phyloP scores from a whole-genome alignment of 1,140 invertebrate species.

The Chelonus insularis region DNA sequence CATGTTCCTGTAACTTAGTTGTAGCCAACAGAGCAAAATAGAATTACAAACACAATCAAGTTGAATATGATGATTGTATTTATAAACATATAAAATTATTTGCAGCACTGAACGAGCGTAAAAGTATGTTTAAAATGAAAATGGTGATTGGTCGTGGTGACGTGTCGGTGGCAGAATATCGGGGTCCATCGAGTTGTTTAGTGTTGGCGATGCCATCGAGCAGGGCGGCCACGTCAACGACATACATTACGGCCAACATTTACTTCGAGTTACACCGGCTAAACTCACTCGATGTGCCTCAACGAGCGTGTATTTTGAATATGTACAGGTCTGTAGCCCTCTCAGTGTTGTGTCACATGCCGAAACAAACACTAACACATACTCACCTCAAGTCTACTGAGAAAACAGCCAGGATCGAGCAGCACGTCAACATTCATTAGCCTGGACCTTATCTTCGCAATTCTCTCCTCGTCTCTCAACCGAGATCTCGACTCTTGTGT shows the following conservation, averaged over 20 bases:
- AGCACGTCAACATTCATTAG: constrained; percentile 46
- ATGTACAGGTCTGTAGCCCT: no score
- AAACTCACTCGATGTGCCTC: constrained; percentile 27
- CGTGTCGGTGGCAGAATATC: constrained; percentile 49
- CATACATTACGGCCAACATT: constrained; percentile 53
- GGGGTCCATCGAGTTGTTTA: constrained; percentile 53
- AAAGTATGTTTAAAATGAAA: constrained; percentile 12
- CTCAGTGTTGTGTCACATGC: no score
- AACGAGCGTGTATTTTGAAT: not conserved
- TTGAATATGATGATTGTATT: no score
- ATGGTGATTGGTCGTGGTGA: constrained; percentile 38
- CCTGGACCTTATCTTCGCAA: constrained; percentile 42
- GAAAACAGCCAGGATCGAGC: constrained; percentile 21
- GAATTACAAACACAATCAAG: no score
- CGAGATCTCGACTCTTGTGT: constrained; percentile 8
- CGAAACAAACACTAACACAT: constrained; percentile 17
- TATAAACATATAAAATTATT: no score
- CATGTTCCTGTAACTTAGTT: no score
- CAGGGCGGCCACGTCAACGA: constrained; percentile 50
- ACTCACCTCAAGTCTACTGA: not conserved
- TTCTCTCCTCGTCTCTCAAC: constrained; percentile 32
- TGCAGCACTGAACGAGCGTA: no score
- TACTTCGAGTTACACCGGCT: constrained; percentile 30
- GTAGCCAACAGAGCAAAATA: no score
- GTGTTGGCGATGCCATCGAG: constrained; percentile 47